Evolutionary conservation across 2,113 vertebrate species (phyloP).

Genomic region (Megaceryle torquata): DNA sequence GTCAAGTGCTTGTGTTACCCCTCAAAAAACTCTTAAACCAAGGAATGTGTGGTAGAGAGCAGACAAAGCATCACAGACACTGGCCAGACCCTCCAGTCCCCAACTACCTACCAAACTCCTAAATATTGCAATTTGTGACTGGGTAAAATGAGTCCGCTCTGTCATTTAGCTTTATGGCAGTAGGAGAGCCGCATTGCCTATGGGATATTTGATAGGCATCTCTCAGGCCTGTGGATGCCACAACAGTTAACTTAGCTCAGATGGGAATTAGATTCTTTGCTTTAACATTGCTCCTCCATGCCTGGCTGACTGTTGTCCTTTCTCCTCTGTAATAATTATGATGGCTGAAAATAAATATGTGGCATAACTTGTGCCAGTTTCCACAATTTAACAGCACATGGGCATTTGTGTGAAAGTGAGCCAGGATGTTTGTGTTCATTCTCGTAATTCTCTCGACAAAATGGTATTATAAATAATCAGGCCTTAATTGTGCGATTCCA

Average conservation of each 20-base stretch:
- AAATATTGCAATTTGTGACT: neutral
- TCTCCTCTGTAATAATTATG: neutral
- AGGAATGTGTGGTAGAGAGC: rapidly evolving
- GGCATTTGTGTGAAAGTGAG: conserved; percentile 44
- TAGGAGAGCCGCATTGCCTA: neutral
- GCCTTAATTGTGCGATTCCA: conserved; percentile 25
- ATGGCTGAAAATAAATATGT: conserved; percentile 10
- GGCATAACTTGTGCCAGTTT: neutral
- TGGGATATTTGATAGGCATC: neutral
- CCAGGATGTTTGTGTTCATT: conserved; percentile 45
- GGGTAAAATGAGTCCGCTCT: neutral
- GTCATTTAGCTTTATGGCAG: neutral
- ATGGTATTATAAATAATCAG: conserved; percentile 45
- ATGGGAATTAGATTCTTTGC: neutral
- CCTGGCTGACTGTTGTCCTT: neutral
- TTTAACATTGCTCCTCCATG: neutral
- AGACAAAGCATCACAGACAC: neutral
- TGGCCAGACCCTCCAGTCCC: neutral
- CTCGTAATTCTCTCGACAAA: conserved; percentile 16
- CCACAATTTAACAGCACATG: neutral
- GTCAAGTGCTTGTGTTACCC: neutral
- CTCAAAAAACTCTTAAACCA: neutral
- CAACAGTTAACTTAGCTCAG: neutral
- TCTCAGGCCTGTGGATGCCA: neutral
- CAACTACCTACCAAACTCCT: neutral